Evolutionary conservation across 2,113 vertebrate species (phyloP).

Genomic region (Oryzias javanicus): DNA sequence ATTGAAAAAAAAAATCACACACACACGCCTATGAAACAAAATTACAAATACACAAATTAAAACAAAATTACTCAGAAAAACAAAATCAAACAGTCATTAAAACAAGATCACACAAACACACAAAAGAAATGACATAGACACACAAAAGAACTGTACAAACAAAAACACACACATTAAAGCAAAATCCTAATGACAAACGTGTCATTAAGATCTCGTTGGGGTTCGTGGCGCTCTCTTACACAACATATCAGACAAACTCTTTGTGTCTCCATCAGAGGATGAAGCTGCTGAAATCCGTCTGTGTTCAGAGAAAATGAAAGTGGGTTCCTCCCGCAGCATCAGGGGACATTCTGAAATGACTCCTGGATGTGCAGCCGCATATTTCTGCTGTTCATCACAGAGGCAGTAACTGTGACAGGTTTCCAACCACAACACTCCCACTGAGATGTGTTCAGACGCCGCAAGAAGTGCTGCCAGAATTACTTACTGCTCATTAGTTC

Average conservation of each 20-base stretch:
- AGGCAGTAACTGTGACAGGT: neutral
- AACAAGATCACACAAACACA: conserved; percentile 9
- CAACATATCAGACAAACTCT: neutral
- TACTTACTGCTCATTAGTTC: conserved; percentile 25
- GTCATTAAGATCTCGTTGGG: no score
- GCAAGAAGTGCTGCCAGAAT: neutral
- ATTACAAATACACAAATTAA: no score
- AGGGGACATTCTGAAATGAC: neutral
- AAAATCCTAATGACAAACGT: conserved; percentile 23
- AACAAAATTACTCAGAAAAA: no score
- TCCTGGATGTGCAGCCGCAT: conserved; percentile 6
- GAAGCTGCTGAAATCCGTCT: conserved; percentile 2
- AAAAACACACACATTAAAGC: conserved; percentile 7
- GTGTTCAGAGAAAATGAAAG: conserved; percentile 45
- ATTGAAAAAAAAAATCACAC: no score
- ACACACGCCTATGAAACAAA: no score
- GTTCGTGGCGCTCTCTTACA: no score
- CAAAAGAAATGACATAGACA: conserved; percentile 24
- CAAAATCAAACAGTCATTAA: no score
- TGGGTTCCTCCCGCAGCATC: conserved; percentile 32
- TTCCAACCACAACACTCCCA: neutral
- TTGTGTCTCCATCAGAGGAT: conserved; percentile 46
- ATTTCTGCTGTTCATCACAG: conserved; percentile 15
- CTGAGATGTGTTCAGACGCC: neutral
- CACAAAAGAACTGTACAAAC: neutral